Percentiles rank a stretch among this genome's conserved stretches.
Evolutionary conservation across 2,888 invertebrate species (phyloP).

Genomic region (Hirtodrosophila trivittata): DNA sequence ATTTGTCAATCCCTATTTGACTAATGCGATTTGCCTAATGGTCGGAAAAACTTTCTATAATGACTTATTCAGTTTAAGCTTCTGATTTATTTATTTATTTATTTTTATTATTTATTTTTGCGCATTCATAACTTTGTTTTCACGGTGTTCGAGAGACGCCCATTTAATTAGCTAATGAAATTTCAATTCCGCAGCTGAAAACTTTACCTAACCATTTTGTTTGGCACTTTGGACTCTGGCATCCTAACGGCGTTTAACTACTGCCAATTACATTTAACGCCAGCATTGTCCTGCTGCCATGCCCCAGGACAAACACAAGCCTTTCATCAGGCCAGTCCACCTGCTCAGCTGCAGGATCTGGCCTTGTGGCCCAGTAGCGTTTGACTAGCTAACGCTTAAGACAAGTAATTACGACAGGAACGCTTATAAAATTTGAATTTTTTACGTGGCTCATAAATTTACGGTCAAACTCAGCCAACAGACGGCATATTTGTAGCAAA

Average conservation of each 20-base stretch:
- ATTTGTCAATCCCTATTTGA: slow-evolving; percentile 39
- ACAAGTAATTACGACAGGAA: slow-evolving; percentile 53
- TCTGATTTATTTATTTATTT: slow-evolving; percentile 24
- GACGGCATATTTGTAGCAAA: slow-evolving; percentile 25
- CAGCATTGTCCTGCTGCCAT: slow-evolving; percentile 19
- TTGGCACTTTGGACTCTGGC: slow-evolving; percentile 22
- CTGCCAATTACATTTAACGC: slow-evolving; percentile 28
- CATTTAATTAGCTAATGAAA: slow-evolving; percentile 74
- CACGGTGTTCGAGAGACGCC: slow-evolving; percentile 35
- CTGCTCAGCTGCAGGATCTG: neutral
- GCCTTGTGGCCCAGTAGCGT: slow-evolving; percentile 9
- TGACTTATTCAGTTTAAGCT: slow-evolving; percentile 26
- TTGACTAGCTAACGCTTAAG: slow-evolving; percentile 16
- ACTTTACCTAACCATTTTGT: slow-evolving; percentile 38
- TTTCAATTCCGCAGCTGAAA: slow-evolving; percentile 43
- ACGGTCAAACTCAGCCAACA: slow-evolving; percentile 26
- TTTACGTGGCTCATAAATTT: slow-evolving; percentile 48
- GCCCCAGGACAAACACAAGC: slow-evolving; percentile 17
- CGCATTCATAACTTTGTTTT: slow-evolving; percentile 17
- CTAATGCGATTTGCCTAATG: slow-evolving; percentile 14
- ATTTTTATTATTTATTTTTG: neutral
- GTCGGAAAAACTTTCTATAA: slow-evolving; percentile 4
- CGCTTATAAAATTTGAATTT: slow-evolving; percentile 57
- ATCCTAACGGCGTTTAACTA: slow-evolving; percentile 33
- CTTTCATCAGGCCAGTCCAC: too few relatives aligned